Conservation (phyloP, 2,113 vertebrate genomes). For the Herpailurus yagouaroundi region DNA sequence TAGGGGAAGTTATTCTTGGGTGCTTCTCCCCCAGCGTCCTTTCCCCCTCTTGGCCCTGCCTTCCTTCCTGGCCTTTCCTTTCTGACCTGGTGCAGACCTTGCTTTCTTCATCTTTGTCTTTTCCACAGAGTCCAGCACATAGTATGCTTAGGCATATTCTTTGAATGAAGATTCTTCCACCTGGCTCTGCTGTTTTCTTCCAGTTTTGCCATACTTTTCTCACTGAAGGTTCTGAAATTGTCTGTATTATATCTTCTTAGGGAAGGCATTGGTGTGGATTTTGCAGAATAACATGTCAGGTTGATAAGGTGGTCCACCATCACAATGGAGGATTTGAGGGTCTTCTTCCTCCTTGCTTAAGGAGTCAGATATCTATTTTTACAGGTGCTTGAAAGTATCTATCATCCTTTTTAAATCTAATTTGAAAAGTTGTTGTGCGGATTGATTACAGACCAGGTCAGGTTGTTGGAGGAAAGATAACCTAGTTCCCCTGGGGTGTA, state of each 20-base stretch:
- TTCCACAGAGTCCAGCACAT: neutral
- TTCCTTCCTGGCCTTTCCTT: neutral
- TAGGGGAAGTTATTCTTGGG: neutral
- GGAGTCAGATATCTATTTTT: neutral
- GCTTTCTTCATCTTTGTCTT: neutral
- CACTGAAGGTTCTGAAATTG: neutral
- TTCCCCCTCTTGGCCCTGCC: too few relatives aligned
- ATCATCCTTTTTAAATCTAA: neutral
- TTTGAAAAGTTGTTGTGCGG: neutral
- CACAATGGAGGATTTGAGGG: neutral
- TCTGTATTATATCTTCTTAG: neutral
- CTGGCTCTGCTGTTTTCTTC: neutral
- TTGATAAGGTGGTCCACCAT: neutral
- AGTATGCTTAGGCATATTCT: neutral
- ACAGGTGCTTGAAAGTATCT: neutral
- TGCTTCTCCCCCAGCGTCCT: accelerated
- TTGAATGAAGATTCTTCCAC: neutral
- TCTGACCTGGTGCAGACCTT: neutral
- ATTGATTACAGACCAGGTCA: neutral
- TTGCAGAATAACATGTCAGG: neutral
- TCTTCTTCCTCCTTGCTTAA: neutral
- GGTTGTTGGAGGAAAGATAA: neutral
- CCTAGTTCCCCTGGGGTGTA: neutral
- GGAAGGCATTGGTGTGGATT: neutral
- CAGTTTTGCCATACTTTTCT: neutral